Evolutionary conservation across 35 echinoderm and acorn worm genomes (phyloP), one percentile per base, ranked within the genome.

Genomic region (Lytechinus pictus): DNA sequence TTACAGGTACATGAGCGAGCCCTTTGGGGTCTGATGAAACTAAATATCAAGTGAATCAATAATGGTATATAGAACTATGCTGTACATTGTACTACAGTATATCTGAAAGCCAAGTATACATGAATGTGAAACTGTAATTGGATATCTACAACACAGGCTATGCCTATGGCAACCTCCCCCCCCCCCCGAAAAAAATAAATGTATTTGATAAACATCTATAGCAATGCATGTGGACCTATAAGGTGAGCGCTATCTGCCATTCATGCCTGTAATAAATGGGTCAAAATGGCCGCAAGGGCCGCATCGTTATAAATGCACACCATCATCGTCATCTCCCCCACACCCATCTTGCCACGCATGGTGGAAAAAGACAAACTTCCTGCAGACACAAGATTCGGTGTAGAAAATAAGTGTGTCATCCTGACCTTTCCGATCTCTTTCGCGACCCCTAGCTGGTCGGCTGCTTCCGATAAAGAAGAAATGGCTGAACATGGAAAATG

Each of bases 241-340:
- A n/a, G n/a, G 56, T 7, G 66, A 79, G 66, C 19, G 66, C 66
- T 24, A 24, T 24, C 66, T 16, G 66, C 66, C 66, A 79, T n/a
- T 79, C 66, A 79, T n/a, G 66, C 66, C 66, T 79, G 21, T 79
- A 79, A 79, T 79, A 79, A 79, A 79, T 79, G 66, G 66, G 66
- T 79, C 66, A 79, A 79, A 79, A 79, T n/a, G 66, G 66, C 66
- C 14, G 66, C 66, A 79, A 79, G 66, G 12, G 66, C 66, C 3
- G 66, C 66, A 79, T 79, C 19, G 21, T n/a, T 79, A 24, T 16
- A 79, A 79, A 79, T 79, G 19, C 66, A 79, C 66, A 79, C 0
- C 66, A 79, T 79, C 55, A 57, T 57, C 56, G 13, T 58, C 56
- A 58, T 58, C 56, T 58, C 66, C 16, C 57, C 66, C 66, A 79